Base-by-base conservation (phyloP, 2,888 invertebrate species). In the Limnephilus auricula region DNA sequence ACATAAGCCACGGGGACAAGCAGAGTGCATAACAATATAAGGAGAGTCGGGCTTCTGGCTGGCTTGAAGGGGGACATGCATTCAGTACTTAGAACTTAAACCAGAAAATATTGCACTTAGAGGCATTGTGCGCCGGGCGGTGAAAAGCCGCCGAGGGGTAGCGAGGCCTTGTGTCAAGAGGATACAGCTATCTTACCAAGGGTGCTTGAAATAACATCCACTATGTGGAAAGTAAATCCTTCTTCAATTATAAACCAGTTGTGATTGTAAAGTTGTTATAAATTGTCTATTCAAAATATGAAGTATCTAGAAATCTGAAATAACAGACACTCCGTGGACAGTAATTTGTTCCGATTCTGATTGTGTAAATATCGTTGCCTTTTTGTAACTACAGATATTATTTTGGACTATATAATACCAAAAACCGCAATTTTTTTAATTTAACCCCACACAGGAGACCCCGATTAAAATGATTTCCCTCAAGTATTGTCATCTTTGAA, bases 91-190 rank as follows among this genome's bases (percentile, higher is more conserved):
- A 93, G 91, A 84, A 90, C 92, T 92, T 93, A 93, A 93, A 93
- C 90, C 93, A 90, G 93, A 93, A 93, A 93, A 93, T 93, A 93
- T 93, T 93, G 91, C 93, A 86, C 93, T 93, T 91, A 91, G 90
- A 90, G 90, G 92, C 93, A 93, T 93, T 93, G 93, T 93, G 91
- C 79, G 85, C 85, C 87, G 89, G 87, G 89, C 90, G 90, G 80
- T 91, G 87, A 83, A 91, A 91, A 86, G 91, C 83, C 92, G 89
- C 30, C 85, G 65, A 18, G 31, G 10, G 45, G 34, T 65, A 65
- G 25, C 78, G 18, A 87, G 87, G 78, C 87, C 85, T 85, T 30
- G 40, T 34, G 45, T 85, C 85, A 85, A 85, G 45, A 45, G 30
- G 30, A 85, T 85, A 40, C 45, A 37, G 9, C 32, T 9, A 65